A percentile compares a stretch with the other conserved stretches of the same genome.
Conservation (phyloP, 92 coral and sea anemone species). For the Porites evermanni region DNA sequence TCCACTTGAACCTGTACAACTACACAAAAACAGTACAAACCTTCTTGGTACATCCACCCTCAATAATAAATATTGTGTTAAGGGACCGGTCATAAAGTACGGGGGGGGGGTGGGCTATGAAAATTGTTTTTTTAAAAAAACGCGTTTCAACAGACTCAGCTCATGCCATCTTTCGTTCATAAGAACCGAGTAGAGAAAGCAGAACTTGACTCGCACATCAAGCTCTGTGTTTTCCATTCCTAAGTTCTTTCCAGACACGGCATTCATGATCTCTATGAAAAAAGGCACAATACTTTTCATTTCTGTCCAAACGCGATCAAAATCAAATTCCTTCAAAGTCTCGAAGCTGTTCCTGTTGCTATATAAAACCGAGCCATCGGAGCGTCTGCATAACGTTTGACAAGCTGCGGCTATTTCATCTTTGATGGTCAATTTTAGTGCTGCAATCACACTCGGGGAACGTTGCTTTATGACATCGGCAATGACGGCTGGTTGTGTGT, state of each 20-base stretch:
- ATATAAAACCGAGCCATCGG: constrained; percentile 44
- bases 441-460: constrained; percentile 33
- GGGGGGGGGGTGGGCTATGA: no score
- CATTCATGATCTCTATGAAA: constrained; percentile 38
- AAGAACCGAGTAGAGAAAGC: constrained; percentile 70
- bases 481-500: not conserved
- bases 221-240: not conserved
- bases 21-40: no score
- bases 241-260: constrained; percentile 26
- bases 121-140: not conserved
- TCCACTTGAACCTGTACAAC: no score
- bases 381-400: constrained; percentile 41
- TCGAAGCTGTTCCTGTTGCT: constrained; percentile 31
- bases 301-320: constrained; percentile 39
- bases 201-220: constrained; percentile 51
- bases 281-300: constrained; percentile 17
- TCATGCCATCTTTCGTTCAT: constrained; percentile 79
- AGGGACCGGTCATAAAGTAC: no score
- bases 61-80: no score
- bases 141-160: constrained; percentile 61
- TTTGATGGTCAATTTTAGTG: constrained; percentile 21
- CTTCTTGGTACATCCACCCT: no score
- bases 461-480: constrained; percentile 36
- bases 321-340: constrained; percentile 49
- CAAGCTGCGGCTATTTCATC: constrained; percentile 28